Evolutionary conservation across 2,113 vertebrate genomes (phyloP), one percentile per base, ranked within the genome.

Genomic region (Psettodes erumei): DNA sequence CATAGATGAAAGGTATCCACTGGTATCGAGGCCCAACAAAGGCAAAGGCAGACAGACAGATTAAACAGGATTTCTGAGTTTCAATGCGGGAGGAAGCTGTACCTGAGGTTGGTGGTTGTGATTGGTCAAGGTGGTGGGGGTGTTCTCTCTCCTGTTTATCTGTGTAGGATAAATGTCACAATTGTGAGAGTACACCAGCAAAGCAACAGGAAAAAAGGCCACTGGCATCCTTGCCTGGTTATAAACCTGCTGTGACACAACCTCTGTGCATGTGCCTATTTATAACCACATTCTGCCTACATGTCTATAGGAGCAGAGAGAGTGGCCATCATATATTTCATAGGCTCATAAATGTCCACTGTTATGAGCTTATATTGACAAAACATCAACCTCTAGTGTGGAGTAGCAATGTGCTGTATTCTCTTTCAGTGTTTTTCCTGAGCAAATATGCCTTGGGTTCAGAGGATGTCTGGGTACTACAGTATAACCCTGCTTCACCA

Each of bases 141-240:
- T 19, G 23, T 71, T 65, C 74, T 45, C 60, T 73, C 56, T 11
- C 16, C 64, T 85, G 62, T 82, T 81, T 19, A n/a, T 68, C 73
- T 56, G 59, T 70, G 77, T 66, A 40, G 68, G 51, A 74, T 87
- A 89, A 88, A 89, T 89, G 86, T 87, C 88, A 91, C 3, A 1
- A 21, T 15, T 43, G 42, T 23, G 43, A 80, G 38, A n/a, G 5
- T 13, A 43, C 73, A 81, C n/a, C 7, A 30, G 66, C 70, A 81
- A 72, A 80, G 65, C 68, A 70, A 72, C 77, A 72, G 55, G 69
- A 82, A 76, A 71, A 73, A 73, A 66, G 72, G 79, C 74, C 73
- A 60, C 60, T 33, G 64, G 83, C 59, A 53, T 64, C 67, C 42
- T 62, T 3, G 27, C 32, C 43, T 77, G 80, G 37, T 70, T 81